phyloP scores from a whole-genome alignment of 35 echinoderm and acorn worm genomes.

The Hemicentrotus pulcherrimus region DNA sequence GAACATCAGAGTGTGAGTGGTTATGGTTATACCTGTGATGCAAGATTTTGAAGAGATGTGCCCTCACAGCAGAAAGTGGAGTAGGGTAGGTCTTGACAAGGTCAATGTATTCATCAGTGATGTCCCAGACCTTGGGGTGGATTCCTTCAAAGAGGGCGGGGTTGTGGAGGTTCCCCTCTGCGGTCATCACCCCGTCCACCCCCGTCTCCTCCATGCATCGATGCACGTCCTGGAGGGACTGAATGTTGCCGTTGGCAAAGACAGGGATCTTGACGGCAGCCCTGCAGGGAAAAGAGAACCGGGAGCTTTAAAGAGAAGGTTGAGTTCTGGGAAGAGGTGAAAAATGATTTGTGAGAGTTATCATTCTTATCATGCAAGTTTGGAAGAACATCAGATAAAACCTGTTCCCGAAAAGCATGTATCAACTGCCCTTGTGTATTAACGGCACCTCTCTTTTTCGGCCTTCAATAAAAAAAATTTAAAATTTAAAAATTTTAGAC shows the following conservation, averaged over 20 bases:
- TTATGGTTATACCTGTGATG: slow-evolving; percentile 68
- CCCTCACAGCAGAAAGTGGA: slow-evolving; percentile 69
- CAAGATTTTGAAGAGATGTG: slow-evolving; percentile 94
- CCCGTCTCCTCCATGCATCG: slow-evolving; percentile 86
- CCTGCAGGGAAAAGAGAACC: slow-evolving; percentile 33
- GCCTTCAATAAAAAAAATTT: too few species aligned
- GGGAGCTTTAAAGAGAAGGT: background rate
- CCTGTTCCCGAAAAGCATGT: too few species aligned
- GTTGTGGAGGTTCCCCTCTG: slow-evolving; percentile 97
- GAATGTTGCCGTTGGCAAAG: slow-evolving; percentile 95
- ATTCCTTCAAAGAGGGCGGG: slow-evolving; percentile 88
- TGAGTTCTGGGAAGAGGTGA: too few species aligned
- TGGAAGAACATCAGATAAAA: too few species aligned
- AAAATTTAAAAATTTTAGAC: too few species aligned
- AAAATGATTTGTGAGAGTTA: too few species aligned
- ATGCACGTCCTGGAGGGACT: slow-evolving; percentile 77
- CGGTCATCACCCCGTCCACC: slow-evolving; percentile 91
- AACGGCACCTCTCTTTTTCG: too few species aligned
- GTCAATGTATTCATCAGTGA: slow-evolving; percentile 74
- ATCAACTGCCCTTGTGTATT: too few species aligned
- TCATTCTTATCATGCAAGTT: too few species aligned
- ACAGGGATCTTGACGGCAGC: slow-evolving; percentile 80
- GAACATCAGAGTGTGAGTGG: too few species aligned
- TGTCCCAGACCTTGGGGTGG: slow-evolving; percentile 75
- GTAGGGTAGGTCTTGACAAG: slow-evolving; percentile 82